Evolutionary conservation across 2,113 vertebrate genomes (phyloP).

Genomic region (Festucalex cinctus): DNA sequence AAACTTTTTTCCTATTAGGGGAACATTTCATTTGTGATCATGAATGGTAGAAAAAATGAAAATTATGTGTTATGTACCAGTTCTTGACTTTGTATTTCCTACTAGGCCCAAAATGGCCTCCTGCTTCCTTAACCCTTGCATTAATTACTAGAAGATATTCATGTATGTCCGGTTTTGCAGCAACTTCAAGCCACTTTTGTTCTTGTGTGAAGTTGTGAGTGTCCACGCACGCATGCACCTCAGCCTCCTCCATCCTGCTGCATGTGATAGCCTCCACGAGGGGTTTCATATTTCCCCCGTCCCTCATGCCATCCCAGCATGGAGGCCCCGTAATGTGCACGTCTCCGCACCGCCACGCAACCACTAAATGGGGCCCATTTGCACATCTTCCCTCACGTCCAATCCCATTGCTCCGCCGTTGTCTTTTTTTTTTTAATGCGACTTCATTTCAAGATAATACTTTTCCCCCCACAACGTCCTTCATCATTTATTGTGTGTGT

Average conservation of each 20-base stretch:
- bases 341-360: constrained; percentile 72
- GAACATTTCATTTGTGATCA: background rate
- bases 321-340: constrained; percentile 81
- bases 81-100: background rate
- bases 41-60: background rate
- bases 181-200: background rate
- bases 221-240: constrained; percentile 2
- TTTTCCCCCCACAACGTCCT: constrained; percentile 94
- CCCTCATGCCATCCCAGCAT: constrained; percentile 81
- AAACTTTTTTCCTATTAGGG: background rate
- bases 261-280: constrained; percentile 77
- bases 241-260: constrained; percentile 48
- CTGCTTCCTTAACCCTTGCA: background rate
- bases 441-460: constrained; percentile 98
- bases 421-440: constrained; percentile 80
- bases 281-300: constrained; percentile 77
- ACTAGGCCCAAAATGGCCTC: background rate
- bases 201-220: background rate
- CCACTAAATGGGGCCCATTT: constrained; percentile 76
- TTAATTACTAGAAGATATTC: background rate
- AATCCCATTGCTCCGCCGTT: constrained; percentile 83
- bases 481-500: constrained; percentile 98
- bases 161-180: background rate
- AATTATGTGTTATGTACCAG: background rate
- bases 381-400: constrained; percentile 81